A percentile compares a stretch with the other conserved stretches of the same genome.
Conservation (phyloP, 2,113 vertebrate genomes). For the Oncorhynchus masou region DNA sequence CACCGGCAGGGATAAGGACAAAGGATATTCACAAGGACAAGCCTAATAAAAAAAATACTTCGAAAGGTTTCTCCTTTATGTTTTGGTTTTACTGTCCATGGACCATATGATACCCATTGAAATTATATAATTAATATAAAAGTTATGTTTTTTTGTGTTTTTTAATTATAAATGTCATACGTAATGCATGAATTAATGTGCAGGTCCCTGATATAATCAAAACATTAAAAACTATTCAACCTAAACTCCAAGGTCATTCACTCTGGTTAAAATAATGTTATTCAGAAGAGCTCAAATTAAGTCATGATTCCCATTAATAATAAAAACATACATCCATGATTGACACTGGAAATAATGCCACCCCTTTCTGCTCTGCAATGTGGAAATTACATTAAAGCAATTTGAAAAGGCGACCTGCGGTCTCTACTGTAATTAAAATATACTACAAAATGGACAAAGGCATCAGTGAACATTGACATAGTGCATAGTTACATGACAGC, state of each 20-base stretch:
- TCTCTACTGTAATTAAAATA: constrained; percentile 53
- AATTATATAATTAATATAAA: neutral
- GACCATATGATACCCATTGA: neutral
- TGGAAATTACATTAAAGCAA: constrained; percentile 31
- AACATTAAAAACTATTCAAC: neutral
- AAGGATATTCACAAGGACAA: neutral
- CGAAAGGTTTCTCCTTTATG: neutral
- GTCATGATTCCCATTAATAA: neutral
- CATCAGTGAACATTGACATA: neutral
- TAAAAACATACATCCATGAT: neutral
- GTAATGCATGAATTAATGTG: neutral
- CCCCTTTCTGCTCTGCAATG: no score
- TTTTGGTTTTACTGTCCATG: neutral
- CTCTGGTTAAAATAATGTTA: neutral
- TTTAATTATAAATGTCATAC: neutral
- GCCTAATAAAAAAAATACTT: neutral
- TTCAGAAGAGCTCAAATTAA: neutral
- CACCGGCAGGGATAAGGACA: neutral
- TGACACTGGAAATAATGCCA: neutral
- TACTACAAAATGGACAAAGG: constrained; percentile 16
- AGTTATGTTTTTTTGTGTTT: neutral
- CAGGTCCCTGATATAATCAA: neutral
- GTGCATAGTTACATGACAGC: constrained; percentile 4
- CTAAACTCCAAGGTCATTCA: neutral
- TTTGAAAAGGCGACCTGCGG: constrained; percentile 44